A percentile compares a stretch with the other conserved stretches of the same genome.
Evolutionary conservation across 2,888 invertebrate genomes (phyloP).

Genomic region (Mimumesa dahlbomi): DNA sequence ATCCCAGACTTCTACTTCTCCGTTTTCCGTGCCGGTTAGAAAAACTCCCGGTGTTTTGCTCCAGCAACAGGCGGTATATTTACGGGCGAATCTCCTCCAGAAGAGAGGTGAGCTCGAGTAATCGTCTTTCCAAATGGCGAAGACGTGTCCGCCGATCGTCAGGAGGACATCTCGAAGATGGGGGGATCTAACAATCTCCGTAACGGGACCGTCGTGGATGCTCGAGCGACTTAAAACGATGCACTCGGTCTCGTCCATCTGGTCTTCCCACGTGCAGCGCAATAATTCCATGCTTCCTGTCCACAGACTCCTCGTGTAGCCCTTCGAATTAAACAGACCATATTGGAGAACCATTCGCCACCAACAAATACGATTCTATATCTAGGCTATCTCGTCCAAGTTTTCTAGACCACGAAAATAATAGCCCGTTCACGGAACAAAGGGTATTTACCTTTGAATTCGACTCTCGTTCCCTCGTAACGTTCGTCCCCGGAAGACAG

Average conservation of each 20-base stretch:
- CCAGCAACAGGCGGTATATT: slow-evolving; percentile 87
- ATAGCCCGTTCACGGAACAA: slow-evolving; percentile 20
- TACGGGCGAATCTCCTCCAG: slow-evolving; percentile 84
- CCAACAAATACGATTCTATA: no score
- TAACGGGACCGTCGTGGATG: slow-evolving; percentile 88
- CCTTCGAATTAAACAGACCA: no score
- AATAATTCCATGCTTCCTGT: slow-evolving; percentile 72
- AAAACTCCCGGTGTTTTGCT: slow-evolving; percentile 88
- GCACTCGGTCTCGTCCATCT: slow-evolving; percentile 84
- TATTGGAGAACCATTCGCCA: no score
- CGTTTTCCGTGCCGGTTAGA: slow-evolving; percentile 86
- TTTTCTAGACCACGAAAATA: no score
- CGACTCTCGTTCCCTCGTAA: slow-evolving; percentile 6
- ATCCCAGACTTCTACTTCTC: slow-evolving; percentile 91
- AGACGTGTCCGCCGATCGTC: slow-evolving; percentile 88
- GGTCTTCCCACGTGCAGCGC: slow-evolving; percentile 84
- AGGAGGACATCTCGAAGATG: slow-evolving; percentile 84
- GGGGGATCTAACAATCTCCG: slow-evolving; percentile 84
- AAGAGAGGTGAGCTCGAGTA: slow-evolving; percentile 83
- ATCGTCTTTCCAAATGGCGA: slow-evolving; percentile 88
- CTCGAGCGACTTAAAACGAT: slow-evolving; percentile 74
- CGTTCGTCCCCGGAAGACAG: slow-evolving; percentile 46
- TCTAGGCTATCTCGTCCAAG: no score
- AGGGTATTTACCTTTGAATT: background rate
- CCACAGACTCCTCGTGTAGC: slow-evolving; percentile 59